A percentile compares a stretch with the other conserved stretches of the same genome.
These are phyloP conservation scores for Darevskia nairensis DNA, from an alignment of 2,797 vertebrate genomes.

Conservation along the genomic window DNA sequence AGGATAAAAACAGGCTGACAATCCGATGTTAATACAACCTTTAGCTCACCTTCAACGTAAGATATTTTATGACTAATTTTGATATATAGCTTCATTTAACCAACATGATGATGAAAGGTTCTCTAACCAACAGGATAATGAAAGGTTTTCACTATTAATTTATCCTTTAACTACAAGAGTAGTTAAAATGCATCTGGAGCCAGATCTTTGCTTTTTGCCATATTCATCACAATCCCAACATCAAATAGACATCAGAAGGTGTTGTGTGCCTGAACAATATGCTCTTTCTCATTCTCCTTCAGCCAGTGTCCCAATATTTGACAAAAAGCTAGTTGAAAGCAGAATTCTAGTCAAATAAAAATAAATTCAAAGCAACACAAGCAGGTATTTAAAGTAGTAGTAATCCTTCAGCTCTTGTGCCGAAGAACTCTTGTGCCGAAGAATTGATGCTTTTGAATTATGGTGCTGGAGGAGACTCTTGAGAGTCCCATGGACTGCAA, in stretches of 20 bases:
- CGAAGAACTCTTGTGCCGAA: no score
- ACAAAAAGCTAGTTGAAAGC: background rate
- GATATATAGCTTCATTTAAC: slow-evolving; percentile 34
- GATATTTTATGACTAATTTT: slow-evolving; percentile 25
- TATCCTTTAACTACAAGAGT: background rate
- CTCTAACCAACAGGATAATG: slow-evolving; percentile 6
- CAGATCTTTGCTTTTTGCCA: background rate
- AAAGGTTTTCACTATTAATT: slow-evolving; percentile 30
- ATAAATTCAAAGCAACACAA: background rate
- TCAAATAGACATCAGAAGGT: background rate
- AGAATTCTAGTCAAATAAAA: background rate
- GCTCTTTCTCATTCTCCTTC: slow-evolving; percentile 9
- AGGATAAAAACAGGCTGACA: slow-evolving; percentile 44
- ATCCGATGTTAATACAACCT: slow-evolving; percentile 36
- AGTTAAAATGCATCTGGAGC: background rate
- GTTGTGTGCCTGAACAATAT: background rate
- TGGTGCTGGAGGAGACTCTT: no score
- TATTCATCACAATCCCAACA: background rate
- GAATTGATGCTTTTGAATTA: no score
- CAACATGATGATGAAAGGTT: slow-evolving; percentile 14
- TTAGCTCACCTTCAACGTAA: slow-evolving; percentile 33
- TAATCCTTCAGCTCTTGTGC: background rate
- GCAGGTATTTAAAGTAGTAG: background rate
- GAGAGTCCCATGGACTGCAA: no score
- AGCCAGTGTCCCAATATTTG: background rate